Evolutionary conservation across 1,140 invertebrate genomes (phyloP).

Genomic region (Cydia splendana): DNA sequence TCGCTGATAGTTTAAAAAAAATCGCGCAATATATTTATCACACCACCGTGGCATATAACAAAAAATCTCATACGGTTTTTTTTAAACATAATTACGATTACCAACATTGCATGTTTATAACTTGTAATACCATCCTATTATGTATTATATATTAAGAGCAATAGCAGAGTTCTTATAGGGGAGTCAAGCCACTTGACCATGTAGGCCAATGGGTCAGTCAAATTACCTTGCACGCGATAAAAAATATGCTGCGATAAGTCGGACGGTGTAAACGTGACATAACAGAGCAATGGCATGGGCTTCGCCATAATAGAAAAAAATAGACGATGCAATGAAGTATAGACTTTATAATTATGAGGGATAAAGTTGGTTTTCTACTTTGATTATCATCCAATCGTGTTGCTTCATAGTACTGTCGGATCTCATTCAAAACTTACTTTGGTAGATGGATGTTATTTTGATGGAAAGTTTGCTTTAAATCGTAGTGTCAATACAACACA

Average conservation of each 20-base stretch:
- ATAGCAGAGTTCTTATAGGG: neutral
- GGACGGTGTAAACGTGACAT: neutral
- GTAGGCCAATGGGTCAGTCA: conserved; percentile 7
- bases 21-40: too few relatives aligned
- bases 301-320: neutral
- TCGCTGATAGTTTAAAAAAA: too few relatives aligned
- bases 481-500: too few relatives aligned
- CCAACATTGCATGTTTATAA: too few relatives aligned
- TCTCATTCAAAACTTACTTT: neutral
- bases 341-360: neutral
- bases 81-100: too few relatives aligned
- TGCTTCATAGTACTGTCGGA: neutral
- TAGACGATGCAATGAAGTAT: neutral
- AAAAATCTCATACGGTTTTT: too few relatives aligned
- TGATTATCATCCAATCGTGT: neutral
- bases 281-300: neutral
- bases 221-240: conserved; percentile 11
- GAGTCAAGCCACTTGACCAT: neutral
- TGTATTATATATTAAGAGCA: neutral
- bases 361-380: neutral
- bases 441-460: too few relatives aligned
- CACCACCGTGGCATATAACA: too few relatives aligned
- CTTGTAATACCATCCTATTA: neutral
- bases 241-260: conserved; percentile 31
- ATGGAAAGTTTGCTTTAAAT: too few relatives aligned